A percentile compares a stretch with the other conserved stretches of the same genome.
phyloP scores from a whole-genome alignment of 2,113 vertebrate genomes.

The Gymnorhina tibicen region DNA sequence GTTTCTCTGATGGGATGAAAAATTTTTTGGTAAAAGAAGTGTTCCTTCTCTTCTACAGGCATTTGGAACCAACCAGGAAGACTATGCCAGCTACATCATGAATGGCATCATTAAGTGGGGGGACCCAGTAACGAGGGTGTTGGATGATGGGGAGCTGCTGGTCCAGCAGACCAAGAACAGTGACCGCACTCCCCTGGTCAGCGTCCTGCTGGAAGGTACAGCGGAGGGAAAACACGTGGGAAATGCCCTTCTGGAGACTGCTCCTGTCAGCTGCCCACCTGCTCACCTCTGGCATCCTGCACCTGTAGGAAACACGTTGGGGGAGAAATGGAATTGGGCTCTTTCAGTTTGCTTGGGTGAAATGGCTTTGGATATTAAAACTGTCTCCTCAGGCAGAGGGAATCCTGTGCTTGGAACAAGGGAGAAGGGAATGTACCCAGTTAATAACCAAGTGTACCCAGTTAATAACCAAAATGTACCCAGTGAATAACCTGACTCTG shows the following conservation, averaged over 20 bases:
- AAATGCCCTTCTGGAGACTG: rapidly evolving
- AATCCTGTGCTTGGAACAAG: neutral
- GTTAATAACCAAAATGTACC: neutral
- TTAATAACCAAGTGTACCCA: neutral
- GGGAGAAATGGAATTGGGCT: neutral
- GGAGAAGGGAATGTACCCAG: neutral
- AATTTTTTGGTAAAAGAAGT: neutral
- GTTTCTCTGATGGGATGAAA: neutral
- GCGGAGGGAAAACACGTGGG: rapidly evolving
- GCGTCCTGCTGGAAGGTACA: slow-evolving; percentile 91
- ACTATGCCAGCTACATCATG: slow-evolving; percentile 96
- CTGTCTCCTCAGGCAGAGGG: neutral
- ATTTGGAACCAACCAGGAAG: slow-evolving; percentile 95
- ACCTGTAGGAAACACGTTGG: rapidly evolving
- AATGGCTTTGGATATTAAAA: neutral
- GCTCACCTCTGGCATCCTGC: neutral
- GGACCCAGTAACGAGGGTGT: slow-evolving; percentile 84
- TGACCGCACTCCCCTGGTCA: slow-evolving; percentile 92
- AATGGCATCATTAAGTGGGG: slow-evolving; percentile 96
- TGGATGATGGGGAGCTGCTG: slow-evolving; percentile 90
- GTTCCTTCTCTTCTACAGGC: slow-evolving; percentile 72
- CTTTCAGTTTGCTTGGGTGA: neutral
- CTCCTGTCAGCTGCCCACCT: neutral
- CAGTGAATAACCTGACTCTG: neutral
- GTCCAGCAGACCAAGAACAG: slow-evolving; percentile 97